phyloP scores from a whole-genome alignment of 2,888 invertebrate species.

The Nephrotoma appendiculata region DNA sequence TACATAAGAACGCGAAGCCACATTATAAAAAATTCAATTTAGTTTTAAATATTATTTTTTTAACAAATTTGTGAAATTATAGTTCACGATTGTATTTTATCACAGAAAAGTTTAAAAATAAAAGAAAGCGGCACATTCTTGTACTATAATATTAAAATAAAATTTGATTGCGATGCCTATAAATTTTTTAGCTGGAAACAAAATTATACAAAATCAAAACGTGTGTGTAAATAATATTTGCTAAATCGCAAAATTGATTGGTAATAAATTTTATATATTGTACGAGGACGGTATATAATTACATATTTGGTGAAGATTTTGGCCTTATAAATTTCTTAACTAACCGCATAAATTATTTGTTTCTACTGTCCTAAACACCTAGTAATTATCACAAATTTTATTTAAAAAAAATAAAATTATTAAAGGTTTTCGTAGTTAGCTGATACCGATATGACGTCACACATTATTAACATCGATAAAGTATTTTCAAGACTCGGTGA shows the following conservation, averaged over 20 bases:
- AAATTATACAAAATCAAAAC: neutral
- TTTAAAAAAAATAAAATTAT: neutral
- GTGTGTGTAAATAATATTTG: neutral
- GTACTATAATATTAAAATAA: neutral
- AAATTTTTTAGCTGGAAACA: neutral
- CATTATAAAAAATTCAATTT: neutral
- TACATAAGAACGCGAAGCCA: neutral
- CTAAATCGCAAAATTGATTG: neutral
- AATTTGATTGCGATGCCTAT: neutral
- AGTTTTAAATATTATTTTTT: neutral
- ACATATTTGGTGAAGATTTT: neutral
- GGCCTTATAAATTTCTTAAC: neutral
- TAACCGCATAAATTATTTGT: neutral
- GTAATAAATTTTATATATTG: neutral
- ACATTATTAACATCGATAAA: neutral
- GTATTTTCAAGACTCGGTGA: neutral
- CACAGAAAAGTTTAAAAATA: slow-evolving; percentile 1
- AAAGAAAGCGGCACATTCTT: neutral
- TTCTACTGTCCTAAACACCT: neutral
- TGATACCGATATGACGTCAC: neutral
- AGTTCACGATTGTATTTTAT: slow-evolving; percentile 1
- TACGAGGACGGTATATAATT: neutral
- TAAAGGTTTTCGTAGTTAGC: neutral
- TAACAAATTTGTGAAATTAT: neutral
- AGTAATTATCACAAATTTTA: neutral